Base-by-base conservation (phyloP, 2,888 invertebrate genomes). In the Oligia fasciuncula region DNA sequence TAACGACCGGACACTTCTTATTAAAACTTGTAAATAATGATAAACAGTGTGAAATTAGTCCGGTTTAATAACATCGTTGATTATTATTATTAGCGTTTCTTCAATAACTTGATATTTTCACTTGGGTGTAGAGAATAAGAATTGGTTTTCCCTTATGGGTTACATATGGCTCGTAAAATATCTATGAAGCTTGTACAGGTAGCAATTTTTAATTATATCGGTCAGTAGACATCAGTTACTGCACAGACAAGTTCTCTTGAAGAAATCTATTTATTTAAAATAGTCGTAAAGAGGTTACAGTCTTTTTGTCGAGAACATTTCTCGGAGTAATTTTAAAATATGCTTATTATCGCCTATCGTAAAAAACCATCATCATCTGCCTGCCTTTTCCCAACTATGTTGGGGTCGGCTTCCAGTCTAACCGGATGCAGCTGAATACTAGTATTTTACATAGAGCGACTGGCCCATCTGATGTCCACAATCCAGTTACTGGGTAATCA, bases 1-100 rank as follows among this genome's bases (percentile, higher is more conserved):
- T 76, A 80, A 73, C 35, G 3, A 73, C 77, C 89, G 86, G 88
- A 80, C 23, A 76, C 69, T n/a, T 60, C 40, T 65, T 73, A 79
- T 84, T 84, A 76, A 75, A 73, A 60, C 65, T 67, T 54, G n/a
- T 57, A 73, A 85, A 81, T 78, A 68, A 77, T 69, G n/a, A 46
- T 66, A 43, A 75, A 51, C 17, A 60, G 57, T 60, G 62, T 79
- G 69, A 75, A 81, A 87, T 79, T 51, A 29, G n/a, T 68, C 71
- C 40, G 35, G 80, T 84, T 79, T 62, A 69, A 71, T 62, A 46
- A 66, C 19, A 29, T 19, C 6, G 29, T 72, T 80, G 14, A 40
- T 79, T 40, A 67, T 14, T 43, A 68, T 29, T 46, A 54, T 71
- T 35, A 40, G 17, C 2, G 19, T 49, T 71, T 73, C 62, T 63